These are phyloP conservation scores for Liasis olivaceus DNA, from an alignment of 2,797 vertebrate species.

Conservation along the genomic window DNA sequence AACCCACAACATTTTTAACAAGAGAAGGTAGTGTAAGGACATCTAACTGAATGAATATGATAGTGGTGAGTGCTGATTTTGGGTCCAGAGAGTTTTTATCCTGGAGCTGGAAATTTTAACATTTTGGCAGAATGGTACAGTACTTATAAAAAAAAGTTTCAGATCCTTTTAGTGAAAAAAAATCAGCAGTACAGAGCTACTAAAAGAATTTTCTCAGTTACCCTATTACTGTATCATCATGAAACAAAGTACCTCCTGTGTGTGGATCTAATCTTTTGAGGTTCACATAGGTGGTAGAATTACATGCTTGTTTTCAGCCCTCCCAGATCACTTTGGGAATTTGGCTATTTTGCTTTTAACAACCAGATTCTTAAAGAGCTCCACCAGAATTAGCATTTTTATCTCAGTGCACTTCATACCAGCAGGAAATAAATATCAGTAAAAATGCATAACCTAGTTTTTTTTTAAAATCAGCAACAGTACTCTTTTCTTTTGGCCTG, in stretches of 20 bases:
- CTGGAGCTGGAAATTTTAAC: slow-evolving; percentile 25
- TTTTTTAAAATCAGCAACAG: not conserved
- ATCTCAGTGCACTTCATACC: not conserved
- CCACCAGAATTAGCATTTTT: not conserved
- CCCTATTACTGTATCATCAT: slow-evolving; percentile 12
- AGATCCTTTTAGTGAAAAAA: slow-evolving; percentile 11
- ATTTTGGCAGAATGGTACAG: slow-evolving; percentile 36
- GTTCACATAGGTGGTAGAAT: slow-evolving; percentile 31
- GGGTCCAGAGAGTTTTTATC: slow-evolving; percentile 52
- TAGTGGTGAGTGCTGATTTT: slow-evolving; percentile 56
- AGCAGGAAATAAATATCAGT: not conserved
- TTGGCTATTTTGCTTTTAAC: slow-evolving; percentile 6
- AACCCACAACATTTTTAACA: slow-evolving; percentile 55
- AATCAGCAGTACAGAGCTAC: slow-evolving; percentile 9
- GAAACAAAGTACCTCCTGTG: slow-evolving; percentile 24
- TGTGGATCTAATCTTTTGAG: not conserved
- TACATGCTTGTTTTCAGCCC: slow-evolving; percentile 29
- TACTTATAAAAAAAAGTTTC: slow-evolving; percentile 2
- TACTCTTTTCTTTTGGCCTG: not conserved
- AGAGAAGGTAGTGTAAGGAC: slow-evolving; percentile 58
- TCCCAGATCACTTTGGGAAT: slow-evolving; percentile 37
- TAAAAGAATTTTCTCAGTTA: slow-evolving; percentile 20
- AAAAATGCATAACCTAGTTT: not conserved
- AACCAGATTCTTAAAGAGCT: not conserved
- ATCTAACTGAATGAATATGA: slow-evolving; percentile 55